phyloP scores from a whole-genome alignment of 35 echinoderm and acorn worm genomes.

The Chiridota heheva region DNA sequence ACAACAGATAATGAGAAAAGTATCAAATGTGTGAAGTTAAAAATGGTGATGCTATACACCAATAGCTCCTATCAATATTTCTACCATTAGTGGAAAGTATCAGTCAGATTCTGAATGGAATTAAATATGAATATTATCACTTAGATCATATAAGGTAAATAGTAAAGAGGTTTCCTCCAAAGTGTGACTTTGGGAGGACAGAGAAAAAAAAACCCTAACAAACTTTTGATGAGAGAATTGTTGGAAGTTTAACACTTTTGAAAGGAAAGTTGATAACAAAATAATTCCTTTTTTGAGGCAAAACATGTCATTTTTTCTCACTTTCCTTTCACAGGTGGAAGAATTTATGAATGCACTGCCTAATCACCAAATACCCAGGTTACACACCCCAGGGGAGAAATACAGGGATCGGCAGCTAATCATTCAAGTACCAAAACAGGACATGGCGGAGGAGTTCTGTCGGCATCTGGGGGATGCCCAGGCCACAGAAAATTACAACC shows the following conservation, averaged over 20 bases:
- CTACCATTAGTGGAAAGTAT: no score
- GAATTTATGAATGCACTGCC: conserved; percentile 99
- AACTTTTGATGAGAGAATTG: neutral
- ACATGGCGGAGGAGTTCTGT: conserved; percentile 84
- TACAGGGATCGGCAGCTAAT: conserved; percentile 92
- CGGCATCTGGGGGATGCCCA: conserved; percentile 69
- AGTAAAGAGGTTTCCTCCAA: no score
- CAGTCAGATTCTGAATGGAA: no score
- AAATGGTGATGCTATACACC: no score
- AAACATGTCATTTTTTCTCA: neutral
- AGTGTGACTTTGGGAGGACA: no score
- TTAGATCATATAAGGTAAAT: no score
- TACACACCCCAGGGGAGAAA: conserved; percentile 91
- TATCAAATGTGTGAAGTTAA: no score
- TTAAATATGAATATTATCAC: no score
- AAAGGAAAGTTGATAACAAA: neutral
- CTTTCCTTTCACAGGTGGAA: conserved; percentile 70
- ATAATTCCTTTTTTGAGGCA: neutral
- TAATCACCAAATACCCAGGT: conserved; percentile 84
- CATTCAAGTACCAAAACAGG: conserved; percentile 91
- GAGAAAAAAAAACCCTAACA: neutral
- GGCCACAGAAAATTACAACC: conserved; percentile 78
- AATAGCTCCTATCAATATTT: no score
- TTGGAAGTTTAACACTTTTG: neutral
- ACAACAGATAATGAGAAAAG: no score